Evolutionary conservation across 2,888 invertebrate species (phyloP).

Genomic region (Pedicia rivosa): DNA sequence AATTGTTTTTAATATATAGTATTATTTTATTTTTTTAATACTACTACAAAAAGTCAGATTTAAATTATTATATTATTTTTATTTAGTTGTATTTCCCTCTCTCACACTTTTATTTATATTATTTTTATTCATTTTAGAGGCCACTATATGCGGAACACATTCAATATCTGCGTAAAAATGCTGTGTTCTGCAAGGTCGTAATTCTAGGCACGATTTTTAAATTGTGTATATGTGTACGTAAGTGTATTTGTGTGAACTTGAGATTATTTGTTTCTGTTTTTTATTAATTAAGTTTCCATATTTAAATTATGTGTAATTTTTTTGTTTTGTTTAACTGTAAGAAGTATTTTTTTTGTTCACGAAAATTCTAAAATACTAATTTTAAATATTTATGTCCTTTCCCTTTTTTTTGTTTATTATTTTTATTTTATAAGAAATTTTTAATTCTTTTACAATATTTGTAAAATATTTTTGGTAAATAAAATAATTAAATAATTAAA

Average conservation of each 20-base stretch:
- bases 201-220: slow-evolving; percentile 2
- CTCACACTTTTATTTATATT: no score
- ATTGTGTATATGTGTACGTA: not conserved
- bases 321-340: not conserved
- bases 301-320: no score
- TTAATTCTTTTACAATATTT: not conserved
- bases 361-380: not conserved
- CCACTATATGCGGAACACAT: not conserved
- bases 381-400: not conserved
- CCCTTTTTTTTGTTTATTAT: not conserved
- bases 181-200: slow-evolving; percentile 4
- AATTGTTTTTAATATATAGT: no score
- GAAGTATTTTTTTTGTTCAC: not conserved
- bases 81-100: no score
- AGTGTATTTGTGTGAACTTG: no score
- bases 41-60: no score
- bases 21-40: no score
- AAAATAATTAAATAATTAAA: no score
- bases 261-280: no score
- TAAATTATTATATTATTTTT: no score
- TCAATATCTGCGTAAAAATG: slow-evolving; percentile 3
- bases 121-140: not conserved
- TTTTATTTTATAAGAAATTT: not conserved
- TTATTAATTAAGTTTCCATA: no score
- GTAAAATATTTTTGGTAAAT: not conserved